Evolutionary conservation across 37 sponge, comb jelly and placozoan species (phyloP), one percentile per base, ranked within the genome.

Genomic region (Amphimedon queenslandica): DNA sequence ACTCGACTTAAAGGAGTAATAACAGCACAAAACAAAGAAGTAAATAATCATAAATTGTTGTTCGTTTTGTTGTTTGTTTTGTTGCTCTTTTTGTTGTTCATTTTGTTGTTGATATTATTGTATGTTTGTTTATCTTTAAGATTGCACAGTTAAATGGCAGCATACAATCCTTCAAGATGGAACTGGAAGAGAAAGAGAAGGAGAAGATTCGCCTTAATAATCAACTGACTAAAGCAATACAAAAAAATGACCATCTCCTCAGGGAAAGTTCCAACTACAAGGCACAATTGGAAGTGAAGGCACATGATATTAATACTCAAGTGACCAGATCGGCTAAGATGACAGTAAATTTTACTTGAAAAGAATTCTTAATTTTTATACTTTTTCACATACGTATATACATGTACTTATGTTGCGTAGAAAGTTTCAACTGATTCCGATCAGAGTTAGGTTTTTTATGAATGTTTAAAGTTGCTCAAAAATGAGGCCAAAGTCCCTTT

Each of bases 181-280:
- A 78, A 0, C 60, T 84, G 41, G 79, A 77, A 66, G 42, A 31
- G 43, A 36, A 29, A 27, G 57, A 37, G 40, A 71, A 55, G 41
- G 64, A 74, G 66, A 39, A 79, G 71, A 30, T 1, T 32, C 25
- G 58, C 63, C 18, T 68, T n/a, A 68, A 79, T 32, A 66, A 88
- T 0, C 39, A 83, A 47, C 79, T 82, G 34, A 30, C 63, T 1
- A 35, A 30, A 10, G 33, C 60, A 11, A 13, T 58, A 0, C 42
- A 78, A 18, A 72, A 83, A 77, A 87, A 72, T 51, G 69, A 83
- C 16, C 34, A 67, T 32, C 74, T 92, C 25, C 28, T 77, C 70
- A 79, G 56, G 64, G 75, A 88, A 10, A 69, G 75, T 0, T 69
- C 79, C 36, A 37, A 67, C 34, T 88, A 85, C 39, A 63, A 84